Base-by-base conservation (phyloP, 2,888 invertebrate species). In the Tolmerus cingulatus region DNA sequence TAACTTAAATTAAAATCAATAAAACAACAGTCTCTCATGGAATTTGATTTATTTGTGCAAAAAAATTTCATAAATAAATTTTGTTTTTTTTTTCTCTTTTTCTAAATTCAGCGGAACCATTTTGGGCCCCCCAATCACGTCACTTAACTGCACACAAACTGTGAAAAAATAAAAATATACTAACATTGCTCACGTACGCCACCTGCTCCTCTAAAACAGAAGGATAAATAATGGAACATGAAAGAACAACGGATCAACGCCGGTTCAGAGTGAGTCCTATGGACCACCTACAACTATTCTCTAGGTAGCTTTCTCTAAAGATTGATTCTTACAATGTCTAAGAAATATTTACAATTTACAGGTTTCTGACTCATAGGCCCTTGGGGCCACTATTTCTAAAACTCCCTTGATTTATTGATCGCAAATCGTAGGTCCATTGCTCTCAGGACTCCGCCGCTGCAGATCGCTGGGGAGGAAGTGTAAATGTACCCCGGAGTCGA, bases 51-150 rank as follows among this genome's bases (percentile, higher is more conserved):
- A 87, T 88, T 88, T 81, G 88, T 88, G 88, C 88, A 88, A 87
- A 88, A 87, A 88, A 88, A 74, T 74, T 88, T 88, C 87, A 88
- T 88, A 88, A 88, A 88, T 88, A 88, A 85, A 85, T 87, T 87
- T 79, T 88, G 85, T 66, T 74, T 79, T 46, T 37, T 86, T 82
- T 12, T 78, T 79, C 30, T 82, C 86, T 16, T 85, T 57, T 87
- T 86, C 40, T 86, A 76, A 86, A 74, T 86, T 76, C 86, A 86
- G 74, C 37, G 34, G 74, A 40, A 74, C 43, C 82, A 51, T 23
- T 12, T 82, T 51, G 37, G 55, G 66, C 51, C 74, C 34, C 43
- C 57, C 55, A 82, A 74, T 87, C 79, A 79, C 76, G 81, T 82
- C 79, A 78, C 34, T 66, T 40, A 79, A 74, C 34, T 16, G 46